These are phyloP conservation scores for Cyanoderma ruficeps DNA, from an alignment of 2,113 vertebrate genomes.

Conservation along the genomic window DNA sequence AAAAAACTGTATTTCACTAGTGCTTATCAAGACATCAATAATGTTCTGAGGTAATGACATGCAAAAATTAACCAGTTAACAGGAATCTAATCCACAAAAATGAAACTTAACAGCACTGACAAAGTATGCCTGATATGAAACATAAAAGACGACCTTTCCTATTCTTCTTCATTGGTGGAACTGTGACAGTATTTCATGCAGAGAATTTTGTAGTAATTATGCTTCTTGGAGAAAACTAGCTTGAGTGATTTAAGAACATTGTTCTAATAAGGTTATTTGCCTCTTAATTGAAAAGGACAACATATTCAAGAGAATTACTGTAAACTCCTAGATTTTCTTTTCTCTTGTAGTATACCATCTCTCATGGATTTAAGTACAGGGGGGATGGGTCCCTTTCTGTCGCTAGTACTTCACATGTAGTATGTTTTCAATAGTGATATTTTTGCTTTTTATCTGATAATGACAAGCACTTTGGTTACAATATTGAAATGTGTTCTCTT, in stretches of 20 bases:
- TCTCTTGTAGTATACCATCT: neutral
- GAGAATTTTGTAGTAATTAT: neutral
- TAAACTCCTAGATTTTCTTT: neutral
- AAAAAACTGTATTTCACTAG: conserved; percentile 46
- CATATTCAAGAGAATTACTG: conserved; percentile 7
- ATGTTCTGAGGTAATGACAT: conserved; percentile 57
- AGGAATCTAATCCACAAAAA: conserved; percentile 57
- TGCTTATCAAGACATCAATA: conserved; percentile 52
- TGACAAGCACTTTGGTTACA: neutral
- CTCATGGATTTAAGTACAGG: neutral
- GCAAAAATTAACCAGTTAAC: conserved; percentile 63
- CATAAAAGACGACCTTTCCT: conserved; percentile 27
- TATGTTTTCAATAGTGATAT: neutral
- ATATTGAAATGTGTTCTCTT: neutral
- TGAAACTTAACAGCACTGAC: conserved; percentile 36
- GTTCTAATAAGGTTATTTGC: conserved; percentile 44
- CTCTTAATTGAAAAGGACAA: conserved; percentile 60
- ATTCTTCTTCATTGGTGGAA: conserved; percentile 34
- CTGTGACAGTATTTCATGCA: neutral
- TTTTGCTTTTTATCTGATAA: neutral
- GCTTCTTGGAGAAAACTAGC: conserved; percentile 10
- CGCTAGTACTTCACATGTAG: neutral
- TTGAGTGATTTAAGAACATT: conserved; percentile 11
- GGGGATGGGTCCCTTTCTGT: neutral
- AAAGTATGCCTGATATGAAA: conserved; percentile 27